These are phyloP conservation scores for Sesamia nonagrioides DNA, from an alignment of 1,140 invertebrate genomes.

Conservation along the genomic window DNA sequence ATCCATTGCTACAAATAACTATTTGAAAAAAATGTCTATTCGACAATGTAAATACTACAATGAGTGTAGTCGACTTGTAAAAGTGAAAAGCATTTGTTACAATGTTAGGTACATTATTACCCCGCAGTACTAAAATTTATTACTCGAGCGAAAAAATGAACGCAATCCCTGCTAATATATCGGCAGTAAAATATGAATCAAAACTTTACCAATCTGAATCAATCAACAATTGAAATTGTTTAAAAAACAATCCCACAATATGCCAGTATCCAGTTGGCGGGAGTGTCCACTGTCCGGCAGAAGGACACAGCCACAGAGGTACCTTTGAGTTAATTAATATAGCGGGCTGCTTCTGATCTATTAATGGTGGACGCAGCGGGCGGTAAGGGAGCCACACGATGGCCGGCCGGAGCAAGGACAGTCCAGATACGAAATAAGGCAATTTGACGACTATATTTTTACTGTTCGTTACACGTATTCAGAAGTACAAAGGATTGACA, in stretches of 20 bases:
- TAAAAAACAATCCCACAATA: background rate
- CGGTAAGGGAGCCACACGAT: constrained; percentile 52
- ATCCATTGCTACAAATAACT: no score
- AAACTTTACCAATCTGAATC: background rate
- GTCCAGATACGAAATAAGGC: background rate
- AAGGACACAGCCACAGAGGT: constrained; percentile 48
- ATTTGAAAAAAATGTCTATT: no score
- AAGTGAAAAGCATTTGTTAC: no score
- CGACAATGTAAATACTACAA: no score
- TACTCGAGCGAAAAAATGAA: no score
- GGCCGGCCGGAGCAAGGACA: constrained; percentile 1
- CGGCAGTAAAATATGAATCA: background rate
- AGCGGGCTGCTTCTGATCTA: constrained; percentile 57
- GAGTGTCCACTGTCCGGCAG: constrained; percentile 29
- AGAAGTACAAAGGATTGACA: no score
- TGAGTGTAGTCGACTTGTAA: no score
- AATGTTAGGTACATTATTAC: no score
- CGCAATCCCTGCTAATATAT: background rate
- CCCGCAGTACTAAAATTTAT: no score
- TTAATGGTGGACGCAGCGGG: constrained; percentile 67
- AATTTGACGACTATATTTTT: no score
- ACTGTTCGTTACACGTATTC: no score
- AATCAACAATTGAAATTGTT: constrained; percentile 18
- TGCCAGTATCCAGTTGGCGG: background rate
- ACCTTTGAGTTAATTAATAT: constrained; percentile 74